A percentile compares a stretch with the other conserved stretches of the same genome.
Evolutionary conservation across 2,888 invertebrate species (phyloP).

Genomic region (Chrysodeixis includens): DNA sequence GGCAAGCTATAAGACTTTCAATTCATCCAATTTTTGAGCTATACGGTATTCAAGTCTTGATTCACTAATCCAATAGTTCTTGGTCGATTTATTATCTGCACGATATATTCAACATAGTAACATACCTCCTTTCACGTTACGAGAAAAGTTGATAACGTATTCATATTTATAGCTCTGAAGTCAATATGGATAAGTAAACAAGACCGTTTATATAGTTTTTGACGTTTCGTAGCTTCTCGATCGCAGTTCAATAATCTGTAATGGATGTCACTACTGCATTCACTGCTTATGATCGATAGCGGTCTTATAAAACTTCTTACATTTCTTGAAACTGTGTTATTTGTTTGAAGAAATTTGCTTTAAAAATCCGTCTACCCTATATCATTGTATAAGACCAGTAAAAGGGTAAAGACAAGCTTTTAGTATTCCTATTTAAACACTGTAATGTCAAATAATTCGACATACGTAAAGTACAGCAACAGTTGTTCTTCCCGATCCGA

Average conservation of each 20-base stretch:
- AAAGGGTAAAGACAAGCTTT: background rate
- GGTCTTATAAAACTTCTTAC: background rate
- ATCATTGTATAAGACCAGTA: background rate
- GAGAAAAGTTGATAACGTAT: background rate
- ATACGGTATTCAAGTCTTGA: too few species aligned
- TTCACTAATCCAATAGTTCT: too few species aligned
- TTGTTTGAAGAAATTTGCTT: background rate
- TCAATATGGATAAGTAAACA: background rate
- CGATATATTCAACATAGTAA: background rate
- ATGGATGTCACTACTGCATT: slow-evolving; percentile 3
- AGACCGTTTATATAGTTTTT: background rate
- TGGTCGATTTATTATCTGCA: background rate
- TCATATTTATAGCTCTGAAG: background rate
- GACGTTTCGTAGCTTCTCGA: background rate
- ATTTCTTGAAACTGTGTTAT: background rate
- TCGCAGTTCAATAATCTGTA: background rate
- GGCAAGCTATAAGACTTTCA: too few species aligned
- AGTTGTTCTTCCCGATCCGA: slow-evolving; percentile 1
- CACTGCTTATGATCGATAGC: background rate
- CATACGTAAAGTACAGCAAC: background rate
- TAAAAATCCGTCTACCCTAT: background rate
- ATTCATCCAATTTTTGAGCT: too few species aligned
- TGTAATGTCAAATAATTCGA: too few species aligned
- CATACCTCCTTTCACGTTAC: background rate
- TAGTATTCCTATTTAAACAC: background rate